Conservation (phyloP, 2,888 invertebrate species). For the Himalopsyche tibetana region DNA sequence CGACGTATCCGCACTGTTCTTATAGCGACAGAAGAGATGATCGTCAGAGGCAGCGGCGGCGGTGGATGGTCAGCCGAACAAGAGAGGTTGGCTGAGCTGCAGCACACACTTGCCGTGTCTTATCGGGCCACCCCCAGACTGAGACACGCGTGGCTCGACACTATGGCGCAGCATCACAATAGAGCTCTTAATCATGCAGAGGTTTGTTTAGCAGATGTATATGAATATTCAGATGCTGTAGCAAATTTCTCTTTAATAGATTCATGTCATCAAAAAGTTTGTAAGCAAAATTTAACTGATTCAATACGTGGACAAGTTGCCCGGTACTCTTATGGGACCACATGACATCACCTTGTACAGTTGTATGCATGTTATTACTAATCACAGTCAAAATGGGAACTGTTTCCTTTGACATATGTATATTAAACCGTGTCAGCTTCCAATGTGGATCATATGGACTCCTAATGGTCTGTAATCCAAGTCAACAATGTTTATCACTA, state of each 20-base stretch:
- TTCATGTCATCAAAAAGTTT: no score
- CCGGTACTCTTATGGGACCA: no score
- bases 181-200: conserved; percentile 91
- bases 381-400: no score
- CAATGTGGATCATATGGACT: no score
- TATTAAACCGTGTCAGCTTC: no score
- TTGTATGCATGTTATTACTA: no score
- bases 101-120: conserved; percentile 93
- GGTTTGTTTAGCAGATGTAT: conserved; percentile 73
- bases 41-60: conserved; percentile 91
- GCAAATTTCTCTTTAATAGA: not conserved
- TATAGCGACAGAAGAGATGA: conserved; percentile 95
- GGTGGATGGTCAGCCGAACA: conserved; percentile 92
- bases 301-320: no score
- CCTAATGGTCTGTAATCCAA: no score
- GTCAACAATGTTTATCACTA: no score
- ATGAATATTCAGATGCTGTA: not conserved
- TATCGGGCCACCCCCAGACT: conserved; percentile 96
- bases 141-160: conserved; percentile 96
- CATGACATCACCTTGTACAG: no score
- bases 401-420: no score
- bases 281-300: no score
- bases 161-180: conserved; percentile 92
- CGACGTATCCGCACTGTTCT: conserved; percentile 95
- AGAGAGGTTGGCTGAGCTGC: conserved; percentile 92